Evolutionary conservation across 1,140 invertebrate species (phyloP), one percentile per base, ranked within the genome.

Genomic region (Metaphire vulgaris): DNA sequence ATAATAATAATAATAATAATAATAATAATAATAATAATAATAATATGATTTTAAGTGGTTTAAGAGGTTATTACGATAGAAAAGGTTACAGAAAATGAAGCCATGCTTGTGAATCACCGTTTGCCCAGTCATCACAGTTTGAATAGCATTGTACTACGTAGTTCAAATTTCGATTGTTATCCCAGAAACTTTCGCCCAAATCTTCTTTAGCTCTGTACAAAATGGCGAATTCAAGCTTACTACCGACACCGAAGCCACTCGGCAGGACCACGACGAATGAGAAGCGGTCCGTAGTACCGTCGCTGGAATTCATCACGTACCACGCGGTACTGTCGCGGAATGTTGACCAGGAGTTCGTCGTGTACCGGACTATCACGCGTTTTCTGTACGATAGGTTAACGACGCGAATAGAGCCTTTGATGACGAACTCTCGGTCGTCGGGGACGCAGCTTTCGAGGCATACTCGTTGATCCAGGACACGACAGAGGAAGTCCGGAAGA

Each of bases 381-480:
- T 98, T 98, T 82, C 97, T 90, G 85, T 92, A 98, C 82, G 93
- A 92, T 67, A 97, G 85, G 85, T 97, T 98, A 65, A 93, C 87
- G 12, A 97, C 95, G 31, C 94, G 89, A 1, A 97, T 92, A 0
- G 91, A 90, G 16, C 95, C 95, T 16, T 90, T 90, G n/a, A 97
- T 90, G n/a, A 90, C 91, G 76, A 87, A 81, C 56, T 92, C 89
- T 0, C 82, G 82, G 1, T 85, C 80, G 21, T 85, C 79, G 32
- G 89, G 89, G 14, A 90, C 84, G 0, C 91, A 92, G 83, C 92
- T 95, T 86, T 98, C 95, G 80, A 98, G 85, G 79, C 91, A 92
- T 0, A 97, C 92, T 79, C 90, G 89, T 71, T 90, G 89, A 21
- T 89, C 87, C 73, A 91, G 89, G 28, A 95, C 90, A 15, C 88